These are phyloP conservation scores for Frankliniella fusca DNA, from an alignment of 2,888 invertebrate genomes.

Conservation along the genomic window DNA sequence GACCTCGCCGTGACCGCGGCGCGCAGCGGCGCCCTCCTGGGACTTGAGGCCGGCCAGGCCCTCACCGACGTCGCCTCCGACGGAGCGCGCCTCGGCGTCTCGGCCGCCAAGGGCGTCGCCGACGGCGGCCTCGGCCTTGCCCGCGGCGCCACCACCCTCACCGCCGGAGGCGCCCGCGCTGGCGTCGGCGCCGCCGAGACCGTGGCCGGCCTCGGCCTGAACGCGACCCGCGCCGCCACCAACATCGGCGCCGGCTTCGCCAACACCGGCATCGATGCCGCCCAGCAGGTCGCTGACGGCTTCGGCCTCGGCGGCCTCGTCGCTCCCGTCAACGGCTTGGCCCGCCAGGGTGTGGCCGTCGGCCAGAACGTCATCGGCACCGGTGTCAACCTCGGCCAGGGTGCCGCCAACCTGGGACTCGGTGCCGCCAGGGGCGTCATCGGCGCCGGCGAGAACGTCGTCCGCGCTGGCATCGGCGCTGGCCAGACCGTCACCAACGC, in stretches of 20 bases:
- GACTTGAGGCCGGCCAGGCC: background rate
- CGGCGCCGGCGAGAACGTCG: background rate
- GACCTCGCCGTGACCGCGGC: background rate
- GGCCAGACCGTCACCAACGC: background rate
- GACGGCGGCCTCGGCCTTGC: constrained; percentile 1
- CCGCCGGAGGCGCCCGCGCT: background rate
- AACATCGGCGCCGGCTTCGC: background rate
- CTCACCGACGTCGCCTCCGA: background rate
- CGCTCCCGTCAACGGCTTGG: background rate
- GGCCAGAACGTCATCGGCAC: background rate
- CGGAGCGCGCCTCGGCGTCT: background rate
- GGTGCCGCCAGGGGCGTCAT: background rate
- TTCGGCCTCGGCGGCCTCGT: background rate
- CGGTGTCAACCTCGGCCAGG: background rate
- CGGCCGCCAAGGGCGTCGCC: background rate
- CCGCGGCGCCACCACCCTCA: constrained; percentile 13
- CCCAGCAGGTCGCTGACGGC: background rate
- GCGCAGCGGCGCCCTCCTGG: background rate
- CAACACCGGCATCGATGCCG: background rate
- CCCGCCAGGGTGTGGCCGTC: background rate
- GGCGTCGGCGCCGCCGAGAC: background rate
- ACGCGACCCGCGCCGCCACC: constrained; percentile 11
- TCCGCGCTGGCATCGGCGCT: background rate
- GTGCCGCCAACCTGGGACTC: background rate
- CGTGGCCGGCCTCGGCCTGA: background rate